Evolutionary conservation across 92 coral and sea anemone genomes (phyloP).

Genomic region (Porites rus): DNA sequence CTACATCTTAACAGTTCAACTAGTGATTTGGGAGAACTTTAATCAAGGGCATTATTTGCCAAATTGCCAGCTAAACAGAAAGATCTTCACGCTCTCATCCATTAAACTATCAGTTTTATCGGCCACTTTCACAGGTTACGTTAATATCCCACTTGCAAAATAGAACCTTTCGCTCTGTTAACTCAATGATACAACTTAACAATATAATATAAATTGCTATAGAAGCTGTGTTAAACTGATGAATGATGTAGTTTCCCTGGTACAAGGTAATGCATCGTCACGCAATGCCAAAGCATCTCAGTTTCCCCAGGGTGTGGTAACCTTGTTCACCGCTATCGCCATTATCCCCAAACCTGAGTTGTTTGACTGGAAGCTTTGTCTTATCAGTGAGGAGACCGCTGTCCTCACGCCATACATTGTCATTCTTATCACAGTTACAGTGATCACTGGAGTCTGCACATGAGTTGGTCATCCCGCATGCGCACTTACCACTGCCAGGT

Average conservation of each 20-base stretch:
- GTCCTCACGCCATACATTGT: conserved; percentile 27
- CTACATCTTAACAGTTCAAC: too few relatives aligned
- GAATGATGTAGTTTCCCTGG: too few relatives aligned
- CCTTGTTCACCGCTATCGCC: conserved; percentile 14
- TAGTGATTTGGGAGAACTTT: too few relatives aligned
- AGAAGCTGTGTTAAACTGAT: too few relatives aligned
- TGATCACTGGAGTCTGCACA: conserved; percentile 14
- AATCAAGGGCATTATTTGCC: too few relatives aligned
- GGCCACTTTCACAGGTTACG: too few relatives aligned
- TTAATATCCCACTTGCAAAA: background rate
- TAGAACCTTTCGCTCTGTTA: too few relatives aligned
- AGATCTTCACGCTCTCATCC: too few relatives aligned
- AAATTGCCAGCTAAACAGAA: background rate
- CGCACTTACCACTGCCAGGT: conserved; percentile 51
- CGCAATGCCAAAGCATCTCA: conserved; percentile 25
- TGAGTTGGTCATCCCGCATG: conserved; percentile 64
- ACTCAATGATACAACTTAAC: too few relatives aligned
- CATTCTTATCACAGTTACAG: conserved; percentile 62
- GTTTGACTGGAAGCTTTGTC: conserved; percentile 35
- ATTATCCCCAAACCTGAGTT: conserved; percentile 52
- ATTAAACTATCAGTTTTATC: too few relatives aligned
- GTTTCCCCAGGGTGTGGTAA: conserved; percentile 47
- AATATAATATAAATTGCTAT: too few relatives aligned
- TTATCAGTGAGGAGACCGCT: conserved; percentile 41
- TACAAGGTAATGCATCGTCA: background rate